These are phyloP conservation scores for Xanthorhoe designata DNA, from an alignment of 2,888 invertebrate species.

Conservation along the genomic window DNA sequence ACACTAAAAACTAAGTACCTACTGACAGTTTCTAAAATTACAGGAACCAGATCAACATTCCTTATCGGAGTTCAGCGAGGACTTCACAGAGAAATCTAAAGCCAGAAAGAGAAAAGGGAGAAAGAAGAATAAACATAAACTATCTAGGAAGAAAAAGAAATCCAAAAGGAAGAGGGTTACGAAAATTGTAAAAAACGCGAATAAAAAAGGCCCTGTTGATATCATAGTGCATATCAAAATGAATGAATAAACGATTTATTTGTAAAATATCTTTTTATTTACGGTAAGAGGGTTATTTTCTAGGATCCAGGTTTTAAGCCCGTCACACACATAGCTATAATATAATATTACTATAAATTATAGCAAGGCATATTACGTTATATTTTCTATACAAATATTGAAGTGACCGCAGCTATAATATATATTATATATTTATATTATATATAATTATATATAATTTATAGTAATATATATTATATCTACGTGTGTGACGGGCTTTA, in stretches of 20 bases:
- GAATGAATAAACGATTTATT: conserved; percentile 13
- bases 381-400: too few species aligned
- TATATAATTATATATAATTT: too few species aligned
- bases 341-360: too few species aligned
- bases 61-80: conserved; percentile 12
- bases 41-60: neutral
- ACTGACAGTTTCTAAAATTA: conserved; percentile 1
- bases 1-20: too few species aligned
- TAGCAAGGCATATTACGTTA: too few species aligned
- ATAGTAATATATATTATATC: too few species aligned
- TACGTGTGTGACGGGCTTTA: too few species aligned
- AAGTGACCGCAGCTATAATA: too few species aligned
- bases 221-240: conserved; percentile 36
- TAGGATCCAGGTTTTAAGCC: too few species aligned
- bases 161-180: conserved; percentile 15
- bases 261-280: neutral
- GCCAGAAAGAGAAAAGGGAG: conserved; percentile 2
- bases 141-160: neutral
- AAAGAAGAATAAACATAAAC: conserved; percentile 1
- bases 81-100: conserved; percentile 4
- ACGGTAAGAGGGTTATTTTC: too few species aligned
- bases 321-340: too few species aligned
- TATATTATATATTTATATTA: too few species aligned
- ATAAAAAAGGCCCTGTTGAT: conserved; percentile 17
- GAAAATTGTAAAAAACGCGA: neutral